A percentile compares a stretch with the other conserved stretches of the same genome.
phyloP scores from a whole-genome alignment of 2,888 invertebrate species.

The Sipunculus nudus region DNA sequence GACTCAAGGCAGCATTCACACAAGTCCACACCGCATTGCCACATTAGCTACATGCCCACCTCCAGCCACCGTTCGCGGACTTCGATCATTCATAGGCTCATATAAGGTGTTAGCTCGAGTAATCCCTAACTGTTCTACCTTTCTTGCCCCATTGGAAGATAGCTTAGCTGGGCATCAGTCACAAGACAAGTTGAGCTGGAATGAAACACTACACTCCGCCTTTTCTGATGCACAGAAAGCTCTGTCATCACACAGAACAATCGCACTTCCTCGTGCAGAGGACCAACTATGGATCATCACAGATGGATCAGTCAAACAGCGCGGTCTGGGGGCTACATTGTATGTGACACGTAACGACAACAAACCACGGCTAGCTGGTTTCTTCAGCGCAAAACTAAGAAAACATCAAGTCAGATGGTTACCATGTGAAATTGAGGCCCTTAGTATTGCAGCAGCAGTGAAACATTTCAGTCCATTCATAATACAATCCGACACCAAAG shows the following conservation, averaged over 20 bases:
- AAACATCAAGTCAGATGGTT: conserved; percentile 37
- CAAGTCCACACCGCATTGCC: conserved; percentile 19
- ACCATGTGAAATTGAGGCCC: conserved; percentile 43
- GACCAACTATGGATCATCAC: conserved; percentile 13
- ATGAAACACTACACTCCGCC: neutral
- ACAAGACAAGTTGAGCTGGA: neutral
- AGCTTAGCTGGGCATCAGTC: neutral
- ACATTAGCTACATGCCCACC: conserved; percentile 4
- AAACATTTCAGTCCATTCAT: conserved; percentile 44
- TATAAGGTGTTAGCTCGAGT: conserved; percentile 12
- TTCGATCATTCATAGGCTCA: conserved; percentile 6
- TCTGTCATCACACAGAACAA: neutral
- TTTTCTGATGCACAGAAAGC: neutral
- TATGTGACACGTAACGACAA: conserved; percentile 1
- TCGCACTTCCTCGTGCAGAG: neutral
- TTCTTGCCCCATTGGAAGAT: neutral
- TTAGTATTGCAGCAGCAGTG: conserved; percentile 34
- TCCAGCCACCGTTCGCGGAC: too few species aligned
- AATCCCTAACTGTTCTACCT: neutral
- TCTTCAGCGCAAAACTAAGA: conserved; percentile 40
- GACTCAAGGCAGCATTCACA: conserved; percentile 18
- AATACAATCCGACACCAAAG: conserved; percentile 30
- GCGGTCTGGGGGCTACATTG: conserved; percentile 1
- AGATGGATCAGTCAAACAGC: conserved; percentile 9
- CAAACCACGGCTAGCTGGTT: conserved; percentile 28